Evolutionary conservation across 2,113 vertebrate genomes (phyloP).

Genomic region (Cranoglanis bouderius): DNA sequence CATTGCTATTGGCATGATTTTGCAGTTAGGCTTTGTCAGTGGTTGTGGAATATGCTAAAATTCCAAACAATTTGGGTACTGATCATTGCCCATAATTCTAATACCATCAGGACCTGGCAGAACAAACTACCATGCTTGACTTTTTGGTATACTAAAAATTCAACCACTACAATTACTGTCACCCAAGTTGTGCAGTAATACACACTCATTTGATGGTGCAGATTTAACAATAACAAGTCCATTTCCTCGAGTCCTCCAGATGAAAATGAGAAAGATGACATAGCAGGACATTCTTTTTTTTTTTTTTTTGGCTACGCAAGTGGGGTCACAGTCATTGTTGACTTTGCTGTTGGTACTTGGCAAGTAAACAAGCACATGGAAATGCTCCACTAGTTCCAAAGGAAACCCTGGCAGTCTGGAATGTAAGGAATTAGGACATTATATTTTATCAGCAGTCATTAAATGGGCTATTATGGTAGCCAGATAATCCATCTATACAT

Average conservation of each 20-base stretch:
- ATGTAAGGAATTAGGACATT: neutral
- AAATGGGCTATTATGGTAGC: neutral
- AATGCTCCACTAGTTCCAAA: neutral
- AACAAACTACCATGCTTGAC: neutral
- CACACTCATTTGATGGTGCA: neutral
- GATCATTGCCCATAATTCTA: neutral
- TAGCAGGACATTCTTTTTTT: too few relatives aligned
- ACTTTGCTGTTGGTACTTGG: neutral
- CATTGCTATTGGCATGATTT: neutral
- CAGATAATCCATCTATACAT: neutral
- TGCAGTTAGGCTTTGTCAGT: neutral
- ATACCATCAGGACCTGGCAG: neutral
- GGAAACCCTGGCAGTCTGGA: neutral
- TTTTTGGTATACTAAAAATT: neutral
- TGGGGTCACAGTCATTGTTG: neutral
- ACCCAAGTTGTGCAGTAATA: neutral
- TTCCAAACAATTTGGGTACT: neutral
- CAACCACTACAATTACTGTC: too few relatives aligned
- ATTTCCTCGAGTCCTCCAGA: neutral
- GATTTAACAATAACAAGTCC: neutral
- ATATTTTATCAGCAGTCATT: neutral
- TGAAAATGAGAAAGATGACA: neutral
- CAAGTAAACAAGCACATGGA: slow-evolving; percentile 6
- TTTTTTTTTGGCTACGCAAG: neutral
- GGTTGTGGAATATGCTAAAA: neutral